These are phyloP conservation scores for Apus apus DNA, from an alignment of 2,113 vertebrate genomes.

Conservation along the genomic window DNA sequence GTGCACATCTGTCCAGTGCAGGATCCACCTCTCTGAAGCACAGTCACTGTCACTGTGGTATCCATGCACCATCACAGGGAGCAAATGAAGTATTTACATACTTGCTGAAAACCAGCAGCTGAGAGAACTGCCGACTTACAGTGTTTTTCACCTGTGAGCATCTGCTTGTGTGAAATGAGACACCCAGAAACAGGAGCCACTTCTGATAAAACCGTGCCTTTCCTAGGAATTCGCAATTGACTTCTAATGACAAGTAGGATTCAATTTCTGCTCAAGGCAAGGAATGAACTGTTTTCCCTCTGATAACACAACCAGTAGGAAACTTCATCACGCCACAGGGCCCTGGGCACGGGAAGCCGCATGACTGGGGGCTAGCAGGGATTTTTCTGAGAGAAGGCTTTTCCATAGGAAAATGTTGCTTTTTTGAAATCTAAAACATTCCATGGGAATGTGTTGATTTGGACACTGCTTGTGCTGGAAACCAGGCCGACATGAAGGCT, in stretches of 20 bases:
- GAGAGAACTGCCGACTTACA: neutral
- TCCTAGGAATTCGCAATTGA: accelerated
- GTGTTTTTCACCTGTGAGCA: neutral
- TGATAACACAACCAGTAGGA: neutral
- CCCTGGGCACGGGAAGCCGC: neutral
- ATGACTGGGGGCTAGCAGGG: neutral
- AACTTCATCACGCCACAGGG: neutral
- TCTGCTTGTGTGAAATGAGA: neutral
- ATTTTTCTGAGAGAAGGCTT: neutral
- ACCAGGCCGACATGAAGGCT: neutral
- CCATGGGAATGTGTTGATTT: neutral
- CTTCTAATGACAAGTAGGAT: neutral
- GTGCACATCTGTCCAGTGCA: neutral
- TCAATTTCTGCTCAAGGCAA: neutral
- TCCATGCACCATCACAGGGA: neutral
- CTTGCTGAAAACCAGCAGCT: neutral
- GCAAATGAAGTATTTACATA: neutral
- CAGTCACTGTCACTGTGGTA: neutral
- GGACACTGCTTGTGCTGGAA: neutral
- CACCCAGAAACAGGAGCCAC: neutral
- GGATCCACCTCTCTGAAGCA: neutral
- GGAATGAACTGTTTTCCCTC: neutral
- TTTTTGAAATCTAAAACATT: conserved; percentile 30
- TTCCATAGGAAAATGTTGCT: conserved; percentile 18
- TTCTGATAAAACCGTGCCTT: neutral